Percentiles rank a stretch among this genome's conserved stretches.
Conservation (phyloP, 2,888 invertebrate species). For the Agrochola lychnidis region DNA sequence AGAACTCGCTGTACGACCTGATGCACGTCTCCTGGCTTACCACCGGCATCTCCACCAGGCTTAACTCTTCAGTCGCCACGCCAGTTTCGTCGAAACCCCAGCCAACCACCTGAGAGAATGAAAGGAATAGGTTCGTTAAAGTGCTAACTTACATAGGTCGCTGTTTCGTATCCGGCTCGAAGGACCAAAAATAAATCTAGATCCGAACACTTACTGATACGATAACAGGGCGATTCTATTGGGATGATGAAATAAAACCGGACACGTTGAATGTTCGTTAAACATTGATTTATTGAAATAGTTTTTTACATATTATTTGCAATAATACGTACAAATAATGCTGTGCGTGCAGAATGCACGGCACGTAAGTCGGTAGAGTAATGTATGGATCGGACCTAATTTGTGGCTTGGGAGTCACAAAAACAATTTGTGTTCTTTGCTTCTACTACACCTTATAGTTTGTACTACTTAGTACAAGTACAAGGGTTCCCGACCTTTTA, state of each 20-base stretch:
- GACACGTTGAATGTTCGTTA: background rate
- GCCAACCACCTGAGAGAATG: conserved; percentile 85
- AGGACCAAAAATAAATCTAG: conserved; percentile 76
- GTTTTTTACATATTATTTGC: background rate
- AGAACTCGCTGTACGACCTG: conserved; percentile 91
- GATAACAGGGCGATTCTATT: background rate
- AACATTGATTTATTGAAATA: background rate
- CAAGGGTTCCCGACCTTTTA: background rate
- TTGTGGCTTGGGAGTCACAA: background rate
- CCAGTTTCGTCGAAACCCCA: conserved; percentile 91
- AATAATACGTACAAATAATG: background rate
- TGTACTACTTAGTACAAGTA: background rate
- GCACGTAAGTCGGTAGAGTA: background rate
- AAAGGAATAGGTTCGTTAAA: background rate
- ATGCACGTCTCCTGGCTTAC: conserved; percentile 91
- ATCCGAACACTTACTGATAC: background rate
- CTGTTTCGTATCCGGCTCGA: conserved; percentile 93
- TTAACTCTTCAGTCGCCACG: conserved; percentile 90
- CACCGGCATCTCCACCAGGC: conserved; percentile 91
- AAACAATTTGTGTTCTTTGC: background rate
- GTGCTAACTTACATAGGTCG: conserved; percentile 90
- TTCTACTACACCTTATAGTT: background rate
- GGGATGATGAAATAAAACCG: background rate
- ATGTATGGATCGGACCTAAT: background rate
- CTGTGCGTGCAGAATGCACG: background rate